Conservation (phyloP, 2,888 invertebrate genomes). For the Teleiodes luculella region DNA sequence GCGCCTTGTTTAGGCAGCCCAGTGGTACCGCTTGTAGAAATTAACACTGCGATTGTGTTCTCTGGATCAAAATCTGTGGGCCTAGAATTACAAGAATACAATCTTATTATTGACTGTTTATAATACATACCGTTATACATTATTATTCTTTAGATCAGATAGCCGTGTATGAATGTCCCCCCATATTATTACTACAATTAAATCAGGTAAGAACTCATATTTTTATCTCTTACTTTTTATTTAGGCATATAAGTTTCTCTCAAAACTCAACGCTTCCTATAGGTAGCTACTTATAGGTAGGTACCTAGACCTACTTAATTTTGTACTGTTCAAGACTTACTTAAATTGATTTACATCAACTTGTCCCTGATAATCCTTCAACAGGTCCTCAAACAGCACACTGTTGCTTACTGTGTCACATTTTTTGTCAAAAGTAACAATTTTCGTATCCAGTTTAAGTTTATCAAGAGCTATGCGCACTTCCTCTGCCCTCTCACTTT, state of each 20-base stretch:
- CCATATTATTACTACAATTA: too few relatives aligned
- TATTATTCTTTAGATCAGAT: too few relatives aligned
- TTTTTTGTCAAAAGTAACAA: constrained; percentile 44
- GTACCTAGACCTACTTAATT: too few relatives aligned
- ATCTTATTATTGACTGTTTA: neutral
- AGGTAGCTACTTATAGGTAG: too few relatives aligned
- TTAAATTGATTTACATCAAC: constrained; percentile 34
- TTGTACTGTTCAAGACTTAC: constrained; percentile 32
- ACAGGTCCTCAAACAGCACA: constrained; percentile 33
- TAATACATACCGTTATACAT: too few relatives aligned
- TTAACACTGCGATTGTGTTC: constrained; percentile 41
- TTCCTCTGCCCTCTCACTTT: constrained; percentile 39
- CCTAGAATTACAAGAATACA: constrained; percentile 31
- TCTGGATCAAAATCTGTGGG: constrained; percentile 52
- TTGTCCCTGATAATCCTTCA: constrained; percentile 32
- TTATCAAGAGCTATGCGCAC: constrained; percentile 42
- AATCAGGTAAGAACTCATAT: too few relatives aligned
- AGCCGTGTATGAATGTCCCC: too few relatives aligned
- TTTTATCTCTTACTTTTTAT: too few relatives aligned
- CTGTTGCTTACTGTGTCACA: neutral
- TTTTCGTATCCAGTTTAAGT: constrained; percentile 32
- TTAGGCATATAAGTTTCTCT: too few relatives aligned
- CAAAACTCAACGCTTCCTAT: too few relatives aligned
- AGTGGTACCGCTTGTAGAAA: constrained; percentile 60
- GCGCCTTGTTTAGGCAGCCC: constrained; percentile 55